Evolutionary conservation across 2,113 vertebrate genomes (phyloP).

Genomic region (Centrocercus urophasianus): DNA sequence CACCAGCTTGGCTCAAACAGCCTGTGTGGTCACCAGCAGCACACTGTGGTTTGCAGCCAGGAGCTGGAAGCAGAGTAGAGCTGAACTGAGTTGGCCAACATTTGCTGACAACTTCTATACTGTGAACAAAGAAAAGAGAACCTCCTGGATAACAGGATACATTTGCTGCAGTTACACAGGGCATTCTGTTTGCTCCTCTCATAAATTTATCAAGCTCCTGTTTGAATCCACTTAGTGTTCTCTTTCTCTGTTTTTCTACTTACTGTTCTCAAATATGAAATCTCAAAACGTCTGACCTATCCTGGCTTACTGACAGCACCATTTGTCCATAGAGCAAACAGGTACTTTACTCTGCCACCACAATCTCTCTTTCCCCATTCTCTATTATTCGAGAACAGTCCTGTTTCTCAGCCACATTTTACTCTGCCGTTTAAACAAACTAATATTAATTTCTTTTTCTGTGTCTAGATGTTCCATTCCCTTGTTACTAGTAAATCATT

Average conservation of each 20-base stretch:
- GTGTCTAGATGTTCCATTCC: not conserved
- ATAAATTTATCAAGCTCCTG: not conserved
- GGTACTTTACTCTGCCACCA: not conserved
- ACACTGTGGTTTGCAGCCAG: accelerated
- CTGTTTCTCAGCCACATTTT: not conserved
- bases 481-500: not conserved
- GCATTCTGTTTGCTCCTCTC: not conserved
- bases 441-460: not conserved
- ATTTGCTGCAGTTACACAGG: accelerated
- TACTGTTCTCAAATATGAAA: not conserved
- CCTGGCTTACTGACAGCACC: not conserved
- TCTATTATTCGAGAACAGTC: not conserved
- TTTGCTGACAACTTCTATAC: accelerated
- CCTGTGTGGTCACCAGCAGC: accelerated
- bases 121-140: accelerated
- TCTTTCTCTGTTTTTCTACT: not conserved
- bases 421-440: not conserved
- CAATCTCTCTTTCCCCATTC: not conserved
- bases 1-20: accelerated
- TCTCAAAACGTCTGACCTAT: not conserved
- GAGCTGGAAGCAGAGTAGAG: not conserved
- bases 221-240: not conserved
- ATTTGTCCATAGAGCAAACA: too few relatives aligned
- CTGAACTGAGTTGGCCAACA: not conserved
- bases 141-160: too few relatives aligned